phyloP scores from a whole-genome alignment of 2,797 vertebrate genomes.

The Poecile montanus region DNA sequence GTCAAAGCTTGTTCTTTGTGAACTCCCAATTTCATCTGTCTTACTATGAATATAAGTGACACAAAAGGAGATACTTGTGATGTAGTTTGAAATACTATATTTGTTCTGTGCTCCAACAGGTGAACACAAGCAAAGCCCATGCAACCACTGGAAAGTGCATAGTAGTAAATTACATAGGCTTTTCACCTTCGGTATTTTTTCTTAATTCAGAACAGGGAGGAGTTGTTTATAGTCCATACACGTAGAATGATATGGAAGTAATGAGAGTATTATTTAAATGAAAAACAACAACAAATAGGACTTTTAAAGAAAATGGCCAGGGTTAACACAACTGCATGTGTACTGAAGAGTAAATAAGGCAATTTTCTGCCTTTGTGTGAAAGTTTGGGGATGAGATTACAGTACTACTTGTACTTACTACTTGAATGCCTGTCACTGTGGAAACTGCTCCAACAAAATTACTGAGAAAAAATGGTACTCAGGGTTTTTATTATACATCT shows the following conservation, averaged over 20 bases:
- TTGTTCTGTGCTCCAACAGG: not conserved
- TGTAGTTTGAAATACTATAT: not conserved
- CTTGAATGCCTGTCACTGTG: accelerated
- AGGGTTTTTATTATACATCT: not conserved
- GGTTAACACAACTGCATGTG: not conserved
- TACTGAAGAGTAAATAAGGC: not conserved
- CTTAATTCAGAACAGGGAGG: not conserved
- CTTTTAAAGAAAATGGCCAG: not conserved
- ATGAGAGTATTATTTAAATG: not conserved
- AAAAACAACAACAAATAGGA: not conserved
- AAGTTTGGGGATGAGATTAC: not conserved
- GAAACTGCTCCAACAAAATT: not conserved
- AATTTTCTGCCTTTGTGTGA: not conserved
- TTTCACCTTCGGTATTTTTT: not conserved
- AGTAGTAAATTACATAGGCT: not conserved
- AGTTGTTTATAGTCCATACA: not conserved
- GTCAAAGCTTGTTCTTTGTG: not conserved
- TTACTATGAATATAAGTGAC: not conserved
- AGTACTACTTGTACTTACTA: not conserved
- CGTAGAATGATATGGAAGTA: not conserved
- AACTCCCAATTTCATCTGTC: not conserved
- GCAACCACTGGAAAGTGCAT: not conserved
- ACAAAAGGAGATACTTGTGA: not conserved
- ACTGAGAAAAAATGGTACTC: not conserved
- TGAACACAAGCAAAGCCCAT: not conserved